Base-by-base conservation (phyloP, 2,797 vertebrate species). In the Graptemys geographica region DNA sequence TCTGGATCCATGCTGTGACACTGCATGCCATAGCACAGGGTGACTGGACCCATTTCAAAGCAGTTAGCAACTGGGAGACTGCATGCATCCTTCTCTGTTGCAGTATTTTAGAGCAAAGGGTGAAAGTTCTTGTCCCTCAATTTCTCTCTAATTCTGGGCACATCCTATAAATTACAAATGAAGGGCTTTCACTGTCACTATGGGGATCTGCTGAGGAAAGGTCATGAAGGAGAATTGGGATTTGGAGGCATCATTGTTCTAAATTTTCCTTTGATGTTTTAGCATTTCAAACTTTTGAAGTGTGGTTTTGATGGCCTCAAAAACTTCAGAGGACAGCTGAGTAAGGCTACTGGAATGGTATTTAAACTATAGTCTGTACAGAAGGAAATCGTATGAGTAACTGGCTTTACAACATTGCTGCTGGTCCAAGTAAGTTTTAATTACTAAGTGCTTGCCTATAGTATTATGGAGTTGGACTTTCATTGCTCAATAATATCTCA, bases 251-350 rank as follows among this genome's bases (percentile, higher is more conserved):
- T 3, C 1, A 83, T 69, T 37, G 55, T 85, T 69, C 89, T 6
- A 76, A 15, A 33, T 86, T 90, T 86, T 89, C 49, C 0, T 1
- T 59, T n/a, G 52, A 52, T 74, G 21, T 44, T 79, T 0, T 4
- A 88, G 69, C 92, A 96, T 87, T 93, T 87, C 90, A 74, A 47
- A 49, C 25, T 33, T 33, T 12, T 89, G 83, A 78, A 59, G 65
- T 80, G 27, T 52, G 74, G 81, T 84, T 95, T 28, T 92, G 92
- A 91, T 80, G 3, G 82, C 51, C 79, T 0, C 4, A 62, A 16
- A 62, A 89, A 96, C 91, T 93, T 53, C 65, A 82, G 92, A 90
- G 21, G 88, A 85, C 78, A 92, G 57, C 57, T 90, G 90, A 88
- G 76, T 5, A 1, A 90, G 47, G 84, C 92, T 91, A 62, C 41